These are phyloP conservation scores for Papilio dardanus DNA, from an alignment of 1,140 invertebrate species.

Conservation along the genomic window DNA sequence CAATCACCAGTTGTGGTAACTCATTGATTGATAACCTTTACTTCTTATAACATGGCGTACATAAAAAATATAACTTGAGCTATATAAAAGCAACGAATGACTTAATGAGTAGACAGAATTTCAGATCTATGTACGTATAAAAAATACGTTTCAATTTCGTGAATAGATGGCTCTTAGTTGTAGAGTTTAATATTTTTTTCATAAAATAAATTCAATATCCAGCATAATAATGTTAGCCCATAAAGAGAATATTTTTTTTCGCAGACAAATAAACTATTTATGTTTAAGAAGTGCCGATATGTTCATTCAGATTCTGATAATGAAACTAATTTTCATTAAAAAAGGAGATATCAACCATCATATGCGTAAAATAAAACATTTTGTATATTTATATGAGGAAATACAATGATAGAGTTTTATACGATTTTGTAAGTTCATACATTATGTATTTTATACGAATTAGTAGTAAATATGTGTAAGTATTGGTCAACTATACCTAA, in stretches of 20 bases:
- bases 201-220: too few species aligned
- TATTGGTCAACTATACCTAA: not conserved
- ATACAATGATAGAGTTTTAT: constrained; percentile 27
- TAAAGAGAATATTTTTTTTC: too few species aligned
- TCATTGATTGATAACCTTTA: not conserved
- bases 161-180: too few species aligned
- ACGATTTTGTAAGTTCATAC: constrained; percentile 31
- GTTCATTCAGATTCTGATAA: too few species aligned
- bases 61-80: not conserved
- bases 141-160: too few species aligned
- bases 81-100: not conserved
- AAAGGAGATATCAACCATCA: not conserved
- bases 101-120: not conserved
- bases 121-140: too few species aligned
- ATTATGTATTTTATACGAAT: constrained; percentile 13
- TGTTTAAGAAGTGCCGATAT: too few species aligned
- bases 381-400: constrained; percentile 25
- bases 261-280: too few species aligned
- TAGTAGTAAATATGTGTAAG: constrained; percentile 1
- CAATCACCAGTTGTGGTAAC: not conserved
- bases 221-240: too few species aligned
- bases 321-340: not conserved
- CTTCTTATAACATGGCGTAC: not conserved
- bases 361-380: constrained; percentile 12
- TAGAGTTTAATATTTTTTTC: too few species aligned